Percentiles rank a stretch among this genome's conserved stretches.
Conservation (phyloP, 2,113 vertebrate genomes). For the Opisthocomus hoazin region DNA sequence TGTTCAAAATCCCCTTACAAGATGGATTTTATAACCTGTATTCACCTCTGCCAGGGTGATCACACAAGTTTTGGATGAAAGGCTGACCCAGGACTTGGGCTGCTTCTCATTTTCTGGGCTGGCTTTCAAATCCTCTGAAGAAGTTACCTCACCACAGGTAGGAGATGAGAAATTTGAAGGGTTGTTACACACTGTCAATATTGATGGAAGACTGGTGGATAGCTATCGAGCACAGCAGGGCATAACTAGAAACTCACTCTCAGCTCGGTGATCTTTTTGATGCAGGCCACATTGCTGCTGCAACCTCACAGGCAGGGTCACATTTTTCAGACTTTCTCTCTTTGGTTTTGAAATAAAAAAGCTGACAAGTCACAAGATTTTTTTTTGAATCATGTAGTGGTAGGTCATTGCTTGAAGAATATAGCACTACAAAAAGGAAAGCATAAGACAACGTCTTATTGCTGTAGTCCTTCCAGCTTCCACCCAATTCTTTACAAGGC, state of each 20-base stretch:
- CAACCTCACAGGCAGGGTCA: not conserved
- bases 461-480: not conserved
- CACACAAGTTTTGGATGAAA: not conserved
- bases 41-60: not conserved
- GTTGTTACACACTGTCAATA: not conserved
- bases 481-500: not conserved
- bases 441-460: not conserved
- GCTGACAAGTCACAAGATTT: not conserved
- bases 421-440: not conserved
- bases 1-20: not conserved
- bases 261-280: not conserved
- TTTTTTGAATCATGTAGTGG: not conserved
- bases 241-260: not conserved
- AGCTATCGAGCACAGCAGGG: slow-evolving; percentile 20
- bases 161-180: slow-evolving; percentile 40
- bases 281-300: not conserved
- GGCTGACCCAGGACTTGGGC: not conserved
- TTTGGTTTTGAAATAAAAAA: not conserved
- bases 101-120: slow-evolving; percentile 19
- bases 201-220: not conserved
- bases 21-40: not conserved
- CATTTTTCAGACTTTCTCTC: not conserved
- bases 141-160: not conserved
- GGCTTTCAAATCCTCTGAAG: not conserved
- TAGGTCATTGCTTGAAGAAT: not conserved